Conservation (phyloP, 2,797 vertebrate genomes). For the Chrysocyon brachyurus region DNA sequence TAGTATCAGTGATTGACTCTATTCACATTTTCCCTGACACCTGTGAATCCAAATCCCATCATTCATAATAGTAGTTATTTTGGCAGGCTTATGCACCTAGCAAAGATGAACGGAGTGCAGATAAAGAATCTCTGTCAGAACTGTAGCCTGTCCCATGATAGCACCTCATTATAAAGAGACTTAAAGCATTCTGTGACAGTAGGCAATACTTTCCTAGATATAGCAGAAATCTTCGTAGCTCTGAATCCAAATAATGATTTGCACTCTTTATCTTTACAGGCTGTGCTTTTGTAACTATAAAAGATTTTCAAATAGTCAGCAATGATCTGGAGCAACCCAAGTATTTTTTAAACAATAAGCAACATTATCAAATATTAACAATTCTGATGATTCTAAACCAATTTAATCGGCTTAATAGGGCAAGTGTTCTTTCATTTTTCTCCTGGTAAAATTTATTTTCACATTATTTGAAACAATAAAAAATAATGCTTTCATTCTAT, state of each 20-base stretch:
- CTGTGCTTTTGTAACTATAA: slow-evolving; percentile 10
- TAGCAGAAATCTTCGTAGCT: not conserved
- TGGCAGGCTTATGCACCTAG: not conserved
- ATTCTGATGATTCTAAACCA: not conserved
- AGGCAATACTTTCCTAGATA: not conserved
- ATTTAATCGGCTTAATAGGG: not conserved
- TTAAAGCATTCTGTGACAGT: slow-evolving; percentile 11
- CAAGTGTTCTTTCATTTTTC: slow-evolving; percentile 16
- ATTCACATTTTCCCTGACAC: slow-evolving; percentile 33
- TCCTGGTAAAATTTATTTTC: slow-evolving; percentile 22
- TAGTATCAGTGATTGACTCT: slow-evolving; percentile 44
- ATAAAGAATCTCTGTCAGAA: not conserved
- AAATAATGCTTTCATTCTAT: not conserved
- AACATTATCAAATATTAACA: slow-evolving; percentile 43
- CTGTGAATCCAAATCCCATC: not conserved
- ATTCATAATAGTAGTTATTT: not conserved
- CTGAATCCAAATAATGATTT: slow-evolving; percentile 1
- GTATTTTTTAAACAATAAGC: not conserved
- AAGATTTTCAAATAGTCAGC: not conserved
- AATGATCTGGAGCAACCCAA: not conserved
- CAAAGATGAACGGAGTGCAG: not conserved
- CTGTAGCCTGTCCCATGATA: not conserved
- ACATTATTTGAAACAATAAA: not conserved
- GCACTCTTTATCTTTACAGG: not conserved
- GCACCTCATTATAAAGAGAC: slow-evolving; percentile 48